Base-by-base conservation (phyloP, 2,888 invertebrate species). In the Chesias legatella region DNA sequence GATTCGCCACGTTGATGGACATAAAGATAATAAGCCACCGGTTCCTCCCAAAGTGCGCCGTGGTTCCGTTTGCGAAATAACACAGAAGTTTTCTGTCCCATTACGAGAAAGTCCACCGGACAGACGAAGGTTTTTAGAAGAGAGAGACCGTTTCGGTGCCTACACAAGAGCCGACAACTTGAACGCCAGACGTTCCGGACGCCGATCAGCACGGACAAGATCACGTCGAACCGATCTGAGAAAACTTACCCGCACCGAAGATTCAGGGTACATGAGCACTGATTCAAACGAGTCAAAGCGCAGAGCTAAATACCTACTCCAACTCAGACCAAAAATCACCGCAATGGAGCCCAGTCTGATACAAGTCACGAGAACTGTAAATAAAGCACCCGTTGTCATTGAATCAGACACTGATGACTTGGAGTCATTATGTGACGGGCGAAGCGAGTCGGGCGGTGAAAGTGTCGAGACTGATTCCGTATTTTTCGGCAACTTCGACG, bases 381-480 rank as follows among this genome's bases (percentile, higher is more conserved):
- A 58, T 13, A 81, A 77, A 54, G 53, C 76, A 0, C 61, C 72
- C 7, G 61, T 70, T n/a, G 40, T 73, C 29, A 69, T 90, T 52
- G 79, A 90, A 55, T 89, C 92, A 43, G 90, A 92, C 55, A 91
- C 94, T 49, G 94, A 91, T 60, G 94, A 94, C 10, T 92, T 94
- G 41, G 94, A 95, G 64, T 94, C 93, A 13, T 82, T 93, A 35
- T 92, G 92, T 29, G 95, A 95, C 56, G 95, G 93, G 6, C 91
- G 93, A 51, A 95, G 95, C 67, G 95, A 95, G 72, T 95, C 95
- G 11, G 95, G 95, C 0, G 95, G 94, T 1, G 95, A 95, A 68
- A 95, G 95, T 74, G 90, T 95, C 1, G 95, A 95, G 63, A 95
- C 95, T 0, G 95, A 95, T 76, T 95, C 95, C 7, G 95, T 95